Evolutionary conservation across 2,113 vertebrate genomes (phyloP).

Genomic region (Carassius auratus): DNA sequence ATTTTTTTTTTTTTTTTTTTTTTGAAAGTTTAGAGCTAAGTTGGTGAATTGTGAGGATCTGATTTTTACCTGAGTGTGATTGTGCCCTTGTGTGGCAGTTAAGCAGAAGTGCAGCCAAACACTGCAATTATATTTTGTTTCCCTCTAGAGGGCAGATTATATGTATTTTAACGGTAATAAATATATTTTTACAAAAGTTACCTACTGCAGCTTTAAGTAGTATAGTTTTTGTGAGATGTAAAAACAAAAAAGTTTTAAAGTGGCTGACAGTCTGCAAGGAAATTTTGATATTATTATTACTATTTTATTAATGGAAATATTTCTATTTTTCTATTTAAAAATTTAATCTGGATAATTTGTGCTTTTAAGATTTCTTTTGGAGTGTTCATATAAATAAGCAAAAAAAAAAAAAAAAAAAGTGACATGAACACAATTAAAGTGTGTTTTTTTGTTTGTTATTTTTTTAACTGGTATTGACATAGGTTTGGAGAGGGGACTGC

Average conservation of each 20-base stretch:
- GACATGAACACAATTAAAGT: not conserved
- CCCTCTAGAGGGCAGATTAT: constrained; percentile 7
- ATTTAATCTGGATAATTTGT: not conserved
- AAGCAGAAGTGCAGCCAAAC: not conserved
- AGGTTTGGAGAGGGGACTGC: constrained; percentile 89
- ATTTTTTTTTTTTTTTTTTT: not conserved
- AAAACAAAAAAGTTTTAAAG: not conserved
- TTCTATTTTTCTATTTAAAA: no score
- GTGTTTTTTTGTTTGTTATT: not conserved
- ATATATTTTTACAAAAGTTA: no score
- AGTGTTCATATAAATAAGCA: not conserved
- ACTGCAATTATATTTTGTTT: not conserved
- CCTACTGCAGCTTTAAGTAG: no score
- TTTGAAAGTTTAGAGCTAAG: not conserved
- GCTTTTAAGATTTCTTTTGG: not conserved
- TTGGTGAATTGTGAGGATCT: not conserved
- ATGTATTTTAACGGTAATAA: not conserved
- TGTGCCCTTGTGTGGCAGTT: constrained; percentile 36
- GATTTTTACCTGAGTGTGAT: not conserved
- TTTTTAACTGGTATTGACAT: not conserved
- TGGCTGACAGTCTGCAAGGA: not conserved
- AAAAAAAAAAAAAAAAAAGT: not conserved
- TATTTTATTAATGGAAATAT: no score
- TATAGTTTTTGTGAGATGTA: not conserved
- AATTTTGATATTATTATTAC: not conserved